Base-by-base conservation (phyloP, 1,140 invertebrate genomes). In the Samia ricini region DNA sequence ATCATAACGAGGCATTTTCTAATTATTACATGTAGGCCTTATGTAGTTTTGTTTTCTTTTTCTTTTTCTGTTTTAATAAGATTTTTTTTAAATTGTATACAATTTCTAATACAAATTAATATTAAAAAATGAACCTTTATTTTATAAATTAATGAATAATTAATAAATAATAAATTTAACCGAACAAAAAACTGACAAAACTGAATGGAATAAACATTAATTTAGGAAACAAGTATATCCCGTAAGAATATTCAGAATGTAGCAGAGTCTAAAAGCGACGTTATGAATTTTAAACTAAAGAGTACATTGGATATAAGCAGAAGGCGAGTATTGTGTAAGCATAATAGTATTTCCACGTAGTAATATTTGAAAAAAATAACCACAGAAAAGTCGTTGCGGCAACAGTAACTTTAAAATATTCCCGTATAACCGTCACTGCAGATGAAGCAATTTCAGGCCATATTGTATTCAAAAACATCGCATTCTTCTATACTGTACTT, bases 221-320 rank as follows among this genome's bases (percentile, higher is more conserved):
- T 83, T 83, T 76, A 74, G 76, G 70, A 72, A 76, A 70, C 74
- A 63, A 67, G 61, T 66, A 42, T 23, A 74, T 67, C 63, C 61
- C 60, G 55, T 52, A 62, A 61, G 61, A 70, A 76, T 71, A 74
- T 81, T 76, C 75, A 73, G 72, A 81, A 75, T 74, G 70, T 78
- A 81, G 77, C 71, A 62, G 69, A 79, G 71, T 81, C 81, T 78
- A 73, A 83, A 83, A 81, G 74, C 77, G 74, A 58, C 72, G 69
- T 71, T 79, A 76, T 86, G 77, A 84, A 84, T 81, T 86, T 81
- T 79, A 79, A 80, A 81, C 73, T 74, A 69, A 68, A 82, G 82
- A 79, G 72, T 82, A 77, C 76, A 77, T 72, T 69, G 69, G 65
- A 76, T 76, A 76, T 74, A 71, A 72, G 76, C 60, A 74, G 69